phyloP scores from a whole-genome alignment of 2,888 invertebrate genomes.

The Hermodice carunculata region DNA sequence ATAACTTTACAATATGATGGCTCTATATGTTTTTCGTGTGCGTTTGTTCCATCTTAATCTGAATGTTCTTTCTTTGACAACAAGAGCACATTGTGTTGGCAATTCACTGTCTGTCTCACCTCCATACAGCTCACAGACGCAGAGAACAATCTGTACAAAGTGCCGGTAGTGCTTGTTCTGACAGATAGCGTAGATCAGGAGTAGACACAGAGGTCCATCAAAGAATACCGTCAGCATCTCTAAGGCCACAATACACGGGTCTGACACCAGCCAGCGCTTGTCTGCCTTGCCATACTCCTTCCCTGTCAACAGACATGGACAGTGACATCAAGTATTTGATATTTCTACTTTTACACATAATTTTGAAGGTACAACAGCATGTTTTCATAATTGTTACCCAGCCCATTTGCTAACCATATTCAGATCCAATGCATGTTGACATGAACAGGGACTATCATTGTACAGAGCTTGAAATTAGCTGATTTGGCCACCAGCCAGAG shows the following conservation, averaged over 20 bases:
- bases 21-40: no score
- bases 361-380: neutral
- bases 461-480: no score
- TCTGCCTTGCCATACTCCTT: conserved; percentile 68
- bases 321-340: neutral
- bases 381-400: neutral
- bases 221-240: conserved; percentile 62
- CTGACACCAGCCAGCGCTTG: conserved; percentile 62
- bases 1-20: no score
- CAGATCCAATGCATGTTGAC: no score
- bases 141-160: conserved; percentile 60
- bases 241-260: conserved; percentile 63
- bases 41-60: no score
- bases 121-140: conserved; percentile 66
- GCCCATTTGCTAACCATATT: neutral
- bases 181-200: conserved; percentile 56
- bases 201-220: conserved; percentile 51
- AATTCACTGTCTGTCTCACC: no score
- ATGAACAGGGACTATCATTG: no score
- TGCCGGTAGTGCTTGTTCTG: conserved; percentile 54
- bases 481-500: no score
- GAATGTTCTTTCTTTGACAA: no score
- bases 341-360: neutral
- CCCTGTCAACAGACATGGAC: conserved; percentile 48
- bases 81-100: no score